Base-by-base conservation (phyloP, 2,888 invertebrate species). In the Synergus itoensis region DNA sequence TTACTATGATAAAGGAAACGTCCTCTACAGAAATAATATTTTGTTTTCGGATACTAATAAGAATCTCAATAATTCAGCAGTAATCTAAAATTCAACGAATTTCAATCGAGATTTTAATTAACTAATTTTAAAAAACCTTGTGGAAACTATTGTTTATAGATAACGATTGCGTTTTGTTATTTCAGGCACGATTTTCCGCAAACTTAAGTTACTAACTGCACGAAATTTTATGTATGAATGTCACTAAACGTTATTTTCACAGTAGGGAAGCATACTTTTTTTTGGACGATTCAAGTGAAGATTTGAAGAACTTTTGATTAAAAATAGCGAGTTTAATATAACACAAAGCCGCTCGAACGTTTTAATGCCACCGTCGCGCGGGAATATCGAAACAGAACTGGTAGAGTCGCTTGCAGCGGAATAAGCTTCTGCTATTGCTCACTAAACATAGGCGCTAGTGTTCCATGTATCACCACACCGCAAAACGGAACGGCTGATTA, bases 361-460 rank as follows among this genome's bases (percentile, higher is more conserved):
- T 36, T 80, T 77, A 79, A 77, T 80, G 79, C 87, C 82, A 87
- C 91, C 91, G 86, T 83, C 88, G 84, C 90, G 90, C 87, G 88
- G 88, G 89, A 90, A 91, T 89, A 90, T 89, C 89, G 88, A 88
- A 90, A 90, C 90, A 86, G 88, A 86, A 91, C 91, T 92, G 91
- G 85, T 86, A 85, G 84, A 87, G 85, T 69, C 75, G 81, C 76
- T 76, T 57, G 69, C 21, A 77, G 79, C 76, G 41, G 45, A 78
- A 40, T 80, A 80, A 75, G 82, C 76, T 84, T 82, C 81, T 75
- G 65, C 53, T 78, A 76, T 76, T 60, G n/a, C 79, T 81, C 82
- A 79, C 81, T 45, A 60, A 80, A 79, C 81, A 81, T 80, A 80
- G 80, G 84, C 84, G 85, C 85, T 84, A 79, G 79, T 63, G 76